Evolutionary conservation across 2,113 vertebrate species (phyloP).

Genomic region (Engystomops pustulosus): DNA sequence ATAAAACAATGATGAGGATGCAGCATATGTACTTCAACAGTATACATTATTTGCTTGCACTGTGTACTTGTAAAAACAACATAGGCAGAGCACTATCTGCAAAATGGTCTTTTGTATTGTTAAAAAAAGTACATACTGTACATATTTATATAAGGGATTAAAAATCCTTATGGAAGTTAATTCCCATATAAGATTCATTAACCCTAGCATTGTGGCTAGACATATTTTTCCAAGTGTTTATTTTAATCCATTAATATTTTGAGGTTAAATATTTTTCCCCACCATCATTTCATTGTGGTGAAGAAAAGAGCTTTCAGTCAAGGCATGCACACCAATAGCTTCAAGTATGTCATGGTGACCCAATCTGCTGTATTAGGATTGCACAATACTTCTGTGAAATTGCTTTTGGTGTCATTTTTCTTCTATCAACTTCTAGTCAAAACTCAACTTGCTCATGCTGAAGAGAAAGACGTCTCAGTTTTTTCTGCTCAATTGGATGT

Average conservation of each 20-base stretch:
- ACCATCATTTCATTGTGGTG: slow-evolving; percentile 28
- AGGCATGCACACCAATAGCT: slow-evolving; percentile 4
- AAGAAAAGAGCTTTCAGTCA: slow-evolving; percentile 12
- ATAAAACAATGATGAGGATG: no score
- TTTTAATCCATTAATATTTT: slow-evolving; percentile 5
- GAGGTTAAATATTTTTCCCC: background rate
- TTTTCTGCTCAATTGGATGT: slow-evolving; percentile 35
- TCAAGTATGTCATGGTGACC: slow-evolving; percentile 45
- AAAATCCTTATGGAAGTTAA: no score
- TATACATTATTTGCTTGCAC: no score
- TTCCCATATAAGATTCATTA: no score
- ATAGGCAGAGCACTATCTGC: no score
- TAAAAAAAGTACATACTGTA: no score
- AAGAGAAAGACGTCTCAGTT: slow-evolving; percentile 33
- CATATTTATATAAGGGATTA: no score
- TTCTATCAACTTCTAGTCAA: slow-evolving; percentile 37
- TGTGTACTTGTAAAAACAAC: no score
- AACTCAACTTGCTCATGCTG: slow-evolving; percentile 36
- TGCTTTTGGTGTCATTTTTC: slow-evolving; percentile 51
- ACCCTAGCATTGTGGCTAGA: no score
- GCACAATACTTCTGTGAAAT: slow-evolving; percentile 36
- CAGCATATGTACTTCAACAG: no score
- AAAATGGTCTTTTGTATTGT: no score
- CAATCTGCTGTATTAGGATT: slow-evolving; percentile 24
- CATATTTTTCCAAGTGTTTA: background rate